phyloP scores from a whole-genome alignment of 2,888 invertebrate species.

The Desoria tigrina region DNA sequence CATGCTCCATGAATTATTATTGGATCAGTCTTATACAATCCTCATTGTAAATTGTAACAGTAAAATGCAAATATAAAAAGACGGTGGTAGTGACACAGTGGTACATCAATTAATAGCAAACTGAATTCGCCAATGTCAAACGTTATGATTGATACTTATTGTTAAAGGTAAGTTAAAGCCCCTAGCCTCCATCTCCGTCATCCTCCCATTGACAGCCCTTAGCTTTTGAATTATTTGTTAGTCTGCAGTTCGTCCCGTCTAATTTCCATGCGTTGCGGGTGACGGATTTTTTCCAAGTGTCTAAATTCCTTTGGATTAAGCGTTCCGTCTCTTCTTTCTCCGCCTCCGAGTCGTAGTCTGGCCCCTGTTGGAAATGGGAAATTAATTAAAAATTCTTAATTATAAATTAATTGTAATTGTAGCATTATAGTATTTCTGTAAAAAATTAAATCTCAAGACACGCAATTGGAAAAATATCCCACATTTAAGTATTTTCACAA shows the following conservation, averaged over 20 bases:
- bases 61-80: background rate
- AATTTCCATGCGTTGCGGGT: constrained; percentile 21
- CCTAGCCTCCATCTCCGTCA: constrained; percentile 19
- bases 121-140: too few relatives aligned
- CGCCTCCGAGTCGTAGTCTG: constrained; percentile 46
- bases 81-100: too few relatives aligned
- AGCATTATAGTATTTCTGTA: too few relatives aligned
- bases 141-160: too few relatives aligned
- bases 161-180: too few relatives aligned
- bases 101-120: too few relatives aligned
- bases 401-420: too few relatives aligned
- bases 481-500: too few relatives aligned
- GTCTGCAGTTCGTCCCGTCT: constrained; percentile 32
- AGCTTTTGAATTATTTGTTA: constrained; percentile 34
- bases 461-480: too few relatives aligned
- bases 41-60: background rate
- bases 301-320: constrained; percentile 25
- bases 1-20: constrained; percentile 10
- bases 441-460: too few relatives aligned
- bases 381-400: too few relatives aligned
- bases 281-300: constrained; percentile 30
- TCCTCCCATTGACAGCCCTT: constrained; percentile 41
- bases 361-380: constrained; percentile 44
- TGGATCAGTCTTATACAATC: constrained; percentile 13
- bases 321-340: constrained; percentile 31